A percentile compares a stretch with the other conserved stretches of the same genome.
phyloP scores from a whole-genome alignment of 2,113 vertebrate genomes.

The Oriolus oriolus region DNA sequence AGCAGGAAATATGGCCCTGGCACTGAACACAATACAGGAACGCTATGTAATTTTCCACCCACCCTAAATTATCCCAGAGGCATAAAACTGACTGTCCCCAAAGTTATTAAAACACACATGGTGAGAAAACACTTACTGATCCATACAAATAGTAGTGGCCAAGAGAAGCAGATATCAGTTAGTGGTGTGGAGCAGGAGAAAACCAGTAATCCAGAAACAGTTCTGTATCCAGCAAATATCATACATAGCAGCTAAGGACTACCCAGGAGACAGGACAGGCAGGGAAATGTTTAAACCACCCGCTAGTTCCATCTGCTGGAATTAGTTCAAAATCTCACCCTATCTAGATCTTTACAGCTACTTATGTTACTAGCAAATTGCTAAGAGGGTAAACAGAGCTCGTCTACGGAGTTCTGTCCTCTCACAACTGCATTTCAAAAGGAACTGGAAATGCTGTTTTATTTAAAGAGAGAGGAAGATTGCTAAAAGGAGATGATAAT shows the following conservation, averaged over 20 bases:
- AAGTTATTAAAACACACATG: not conserved
- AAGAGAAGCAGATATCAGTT: not conserved
- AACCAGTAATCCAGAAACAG: not conserved
- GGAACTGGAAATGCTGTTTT: not conserved
- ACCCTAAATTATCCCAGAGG: not conserved
- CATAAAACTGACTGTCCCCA: not conserved
- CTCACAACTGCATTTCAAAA: not conserved
- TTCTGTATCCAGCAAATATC: not conserved
- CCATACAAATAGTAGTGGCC: not conserved
- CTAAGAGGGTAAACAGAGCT: not conserved
- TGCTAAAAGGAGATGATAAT: not conserved
- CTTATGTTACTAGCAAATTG: not conserved
- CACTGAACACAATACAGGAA: not conserved
- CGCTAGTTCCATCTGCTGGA: conserved; percentile 46
- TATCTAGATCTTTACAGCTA: not conserved
- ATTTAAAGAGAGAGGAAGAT: not conserved
- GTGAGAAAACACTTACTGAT: not conserved
- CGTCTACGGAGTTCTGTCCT: not conserved
- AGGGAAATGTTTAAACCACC: not conserved
- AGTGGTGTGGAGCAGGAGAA: not conserved
- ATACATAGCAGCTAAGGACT: not conserved
- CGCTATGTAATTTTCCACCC: conserved; percentile 3
- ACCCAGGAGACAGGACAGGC: not conserved
- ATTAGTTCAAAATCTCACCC: conserved; percentile 32
- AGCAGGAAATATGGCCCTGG: not conserved